Evolutionary conservation across 2,113 vertebrate genomes (phyloP), one percentile per base, ranked within the genome.

Genomic region (Eulacestoma nigropectus): DNA sequence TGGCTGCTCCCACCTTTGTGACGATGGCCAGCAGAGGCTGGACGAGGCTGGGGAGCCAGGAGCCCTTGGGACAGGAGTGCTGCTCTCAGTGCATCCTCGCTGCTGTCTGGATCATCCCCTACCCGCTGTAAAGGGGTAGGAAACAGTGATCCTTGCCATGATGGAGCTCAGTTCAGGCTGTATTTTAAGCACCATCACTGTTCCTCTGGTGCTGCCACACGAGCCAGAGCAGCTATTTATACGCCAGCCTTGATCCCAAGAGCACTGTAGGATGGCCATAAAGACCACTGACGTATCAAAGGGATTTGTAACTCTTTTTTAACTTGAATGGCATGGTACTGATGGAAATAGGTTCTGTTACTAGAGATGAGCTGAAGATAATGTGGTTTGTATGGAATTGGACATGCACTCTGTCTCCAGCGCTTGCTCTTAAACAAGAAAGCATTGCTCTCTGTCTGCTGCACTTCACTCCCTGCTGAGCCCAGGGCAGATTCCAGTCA

Each of bases 401-500:
- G 93, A 84, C 73, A 41, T 32, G 32, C 60, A 42, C 64, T 93
- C 59, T 80, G 77, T 65, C 84, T 82, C 53, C 68, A 64, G 70
- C 0, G 4, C 87, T 62, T 44, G 49, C 77, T 72, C 55, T 93
- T 80, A 65, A 87, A 87, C 74, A 64, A 72, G 68, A 59, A 85
- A 92, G 81, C 25, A 16, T 74, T 85, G 80, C 85, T 76, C 83
- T 62, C 67, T 63, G 37, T 70, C 77, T 92, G 89, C 89, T 94
- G 74, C 75, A 46, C 82, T 89, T 65, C 8, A 12, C 32, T 92
- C 79, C 90, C 92, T 1, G 62, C 93, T 85, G 91, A 93, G 94
- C 84, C 81, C 78, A 65, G 85, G 75, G 87, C 89, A 95, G 72
- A 95, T 96, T 88, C 93, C 92, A 95, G 64, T 65, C 94, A 96